phyloP scores from a whole-genome alignment of 2,888 invertebrate species.

The Heliconius cydno region DNA sequence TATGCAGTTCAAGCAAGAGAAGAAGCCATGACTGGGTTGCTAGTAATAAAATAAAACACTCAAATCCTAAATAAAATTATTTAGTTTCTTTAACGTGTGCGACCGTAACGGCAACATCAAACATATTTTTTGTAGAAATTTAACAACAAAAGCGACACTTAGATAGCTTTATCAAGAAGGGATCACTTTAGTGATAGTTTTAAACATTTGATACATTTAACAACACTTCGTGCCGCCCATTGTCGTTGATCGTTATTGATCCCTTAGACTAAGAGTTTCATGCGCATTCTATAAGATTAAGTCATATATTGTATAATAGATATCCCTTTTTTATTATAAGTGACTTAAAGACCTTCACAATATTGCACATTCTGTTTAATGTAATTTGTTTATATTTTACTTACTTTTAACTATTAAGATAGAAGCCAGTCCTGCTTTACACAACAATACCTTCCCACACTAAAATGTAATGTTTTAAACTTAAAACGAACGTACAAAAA shows the following conservation, averaged over 20 bases:
- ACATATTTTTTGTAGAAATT: slow-evolving; percentile 54
- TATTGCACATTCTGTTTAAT: neutral
- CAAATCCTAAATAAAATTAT: neutral
- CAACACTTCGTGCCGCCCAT: slow-evolving; percentile 56
- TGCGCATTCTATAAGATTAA: slow-evolving; percentile 30
- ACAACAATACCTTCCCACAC: neutral
- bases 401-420: neutral
- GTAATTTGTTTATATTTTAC: neutral
- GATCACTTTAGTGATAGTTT: slow-evolving; percentile 61
- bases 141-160: slow-evolving; percentile 64
- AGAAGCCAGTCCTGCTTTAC: neutral
- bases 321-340: neutral
- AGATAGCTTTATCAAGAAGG: slow-evolving; percentile 55
- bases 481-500: neutral
- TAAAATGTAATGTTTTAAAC: neutral
- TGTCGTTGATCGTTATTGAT: slow-evolving; percentile 33
- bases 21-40: neutral
- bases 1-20: neutral
- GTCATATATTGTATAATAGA: slow-evolving; percentile 16
- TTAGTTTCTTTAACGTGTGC: slow-evolving; percentile 2
- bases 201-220: slow-evolving; percentile 70
- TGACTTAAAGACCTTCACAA: neutral
- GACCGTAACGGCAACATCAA: slow-evolving; percentile 48
- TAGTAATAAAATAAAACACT: neutral
- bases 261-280: slow-evolving; percentile 19